Conservation (phyloP, 2,888 invertebrate species). For the Andrena bicolor region DNA sequence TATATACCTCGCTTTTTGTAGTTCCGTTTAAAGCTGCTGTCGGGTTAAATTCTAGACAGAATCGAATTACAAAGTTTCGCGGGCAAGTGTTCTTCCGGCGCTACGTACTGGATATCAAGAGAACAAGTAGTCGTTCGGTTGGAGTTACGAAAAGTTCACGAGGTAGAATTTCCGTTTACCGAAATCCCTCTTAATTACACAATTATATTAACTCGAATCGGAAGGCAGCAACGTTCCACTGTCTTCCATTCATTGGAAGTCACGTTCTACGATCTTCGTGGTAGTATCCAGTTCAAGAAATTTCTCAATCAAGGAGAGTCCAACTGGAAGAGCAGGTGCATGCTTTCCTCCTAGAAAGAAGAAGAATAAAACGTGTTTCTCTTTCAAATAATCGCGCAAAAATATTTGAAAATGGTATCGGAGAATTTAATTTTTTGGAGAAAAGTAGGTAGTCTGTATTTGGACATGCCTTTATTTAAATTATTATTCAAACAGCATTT, state of each 20-base stretch:
- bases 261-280: slow-evolving; percentile 15
- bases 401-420: neutral
- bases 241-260: slow-evolving; percentile 3
- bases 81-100: slow-evolving; percentile 38
- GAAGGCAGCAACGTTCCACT: neutral
- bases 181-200: slow-evolving; percentile 34
- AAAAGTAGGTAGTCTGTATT: neutral
- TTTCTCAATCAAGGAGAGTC: slow-evolving; percentile 11
- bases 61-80: slow-evolving; percentile 19
- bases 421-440: neutral
- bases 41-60: slow-evolving; percentile 14
- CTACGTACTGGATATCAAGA: slow-evolving; percentile 36
- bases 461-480: too few relatives aligned
- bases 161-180: slow-evolving; percentile 4
- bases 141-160: slow-evolving; percentile 29
- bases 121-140: slow-evolving; percentile 14
- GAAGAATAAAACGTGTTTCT: neutral
- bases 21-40: neutral
- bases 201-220: slow-evolving; percentile 23
- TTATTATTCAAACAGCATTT: too few relatives aligned
- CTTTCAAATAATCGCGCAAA: neutral
- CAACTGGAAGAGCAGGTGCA: neutral
- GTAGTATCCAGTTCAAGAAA: neutral
- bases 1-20: neutral
- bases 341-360: neutral